Base-by-base conservation (phyloP, 2,797 vertebrate species). In the Coccyzus lansbergi region DNA sequence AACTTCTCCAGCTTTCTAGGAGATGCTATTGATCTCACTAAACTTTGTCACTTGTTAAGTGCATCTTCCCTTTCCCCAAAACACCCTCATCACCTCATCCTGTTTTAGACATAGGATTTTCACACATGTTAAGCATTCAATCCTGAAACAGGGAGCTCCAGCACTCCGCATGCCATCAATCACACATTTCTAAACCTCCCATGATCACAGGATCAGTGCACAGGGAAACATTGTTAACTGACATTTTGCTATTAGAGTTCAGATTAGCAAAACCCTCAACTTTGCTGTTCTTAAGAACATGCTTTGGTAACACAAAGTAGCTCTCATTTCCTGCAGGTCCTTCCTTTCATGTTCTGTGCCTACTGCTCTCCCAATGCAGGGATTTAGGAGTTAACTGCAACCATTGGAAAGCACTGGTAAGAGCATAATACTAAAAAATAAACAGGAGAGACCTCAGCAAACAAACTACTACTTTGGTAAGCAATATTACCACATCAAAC, bases 161-260 rank as follows among this genome's bases (percentile, higher is more conserved):
- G 75, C 13, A 69, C 53, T 53, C 31, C 28, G 15, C 7, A 33
- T 67, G 68, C 71, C 74, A 64, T 34, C 1, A 86, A 90, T 60
- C 56, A 83, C 65, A 75, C 38, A 44, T 86, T 88, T 82, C 83
- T 55, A 90, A 71, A 64, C 29, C 78, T 40, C 75, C 81, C 86
- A 70, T 33, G 28, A 79, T 7, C 21, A 82, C 29, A 3, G 4
- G 33, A 52, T 49, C 75, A 42, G 67, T 3, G 0, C 29, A 49
- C 25, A 0, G 0, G 42, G 68, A 76, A 53, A 60, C 0, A 2
- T 48, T 80, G 18, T 34, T 74, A 74, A 85, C 67, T 67, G 72
- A 77, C 85, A 83, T 56, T 29, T 0, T 16, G 56, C 46, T 88
- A 25, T 68, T 46, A 33, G 49, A 86, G 75, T 38, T 93, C 68